phyloP scores from a whole-genome alignment of 2,888 invertebrate species.

The Drosophila mettleri region DNA sequence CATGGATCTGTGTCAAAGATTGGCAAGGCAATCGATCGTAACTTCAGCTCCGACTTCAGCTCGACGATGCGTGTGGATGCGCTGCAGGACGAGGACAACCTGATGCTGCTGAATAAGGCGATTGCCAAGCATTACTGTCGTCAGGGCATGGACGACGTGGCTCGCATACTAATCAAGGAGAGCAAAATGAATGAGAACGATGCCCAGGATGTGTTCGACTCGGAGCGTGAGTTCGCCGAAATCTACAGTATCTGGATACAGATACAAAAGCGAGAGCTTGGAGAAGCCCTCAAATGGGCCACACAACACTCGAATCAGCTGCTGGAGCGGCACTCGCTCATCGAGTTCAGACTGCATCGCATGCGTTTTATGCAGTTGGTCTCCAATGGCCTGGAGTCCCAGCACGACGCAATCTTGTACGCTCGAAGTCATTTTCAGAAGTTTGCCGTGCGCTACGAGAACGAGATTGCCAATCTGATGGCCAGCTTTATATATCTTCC shows the following conservation, averaged over 20 bases:
- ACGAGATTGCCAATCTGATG: slow-evolving; percentile 94
- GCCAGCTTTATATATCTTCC: slow-evolving; percentile 92
- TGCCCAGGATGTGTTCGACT: slow-evolving; percentile 83
- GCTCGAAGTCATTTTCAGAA: slow-evolving; percentile 93
- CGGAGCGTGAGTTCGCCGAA: slow-evolving; percentile 90
- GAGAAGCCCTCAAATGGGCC: slow-evolving; percentile 95
- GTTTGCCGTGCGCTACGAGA: slow-evolving; percentile 91
- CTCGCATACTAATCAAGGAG: slow-evolving; percentile 89
- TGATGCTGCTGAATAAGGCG: slow-evolving; percentile 92
- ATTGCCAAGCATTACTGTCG: slow-evolving; percentile 98
- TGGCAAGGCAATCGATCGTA: slow-evolving; percentile 98
- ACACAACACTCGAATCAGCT: slow-evolving; percentile 90
- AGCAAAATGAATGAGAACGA: slow-evolving; percentile 82
- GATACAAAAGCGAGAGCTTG: slow-evolving; percentile 91
- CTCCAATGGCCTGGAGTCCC: slow-evolving; percentile 86
- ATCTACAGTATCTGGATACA: slow-evolving; percentile 95
- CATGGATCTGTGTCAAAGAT: slow-evolving; percentile 94
- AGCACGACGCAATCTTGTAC: slow-evolving; percentile 94
- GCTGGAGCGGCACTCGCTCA: slow-evolving; percentile 85
- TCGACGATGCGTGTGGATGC: slow-evolving; percentile 93
- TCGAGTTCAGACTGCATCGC: slow-evolving; percentile 93
- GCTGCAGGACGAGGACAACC: slow-evolving; percentile 88
- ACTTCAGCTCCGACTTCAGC: slow-evolving; percentile 96
- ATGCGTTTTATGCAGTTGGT: slow-evolving; percentile 90
- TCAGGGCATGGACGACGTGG: slow-evolving; percentile 97